A percentile compares a stretch with the other conserved stretches of the same genome.
Evolutionary conservation across 2,797 vertebrate species (phyloP).

Genomic region (Bufotes viridis): DNA sequence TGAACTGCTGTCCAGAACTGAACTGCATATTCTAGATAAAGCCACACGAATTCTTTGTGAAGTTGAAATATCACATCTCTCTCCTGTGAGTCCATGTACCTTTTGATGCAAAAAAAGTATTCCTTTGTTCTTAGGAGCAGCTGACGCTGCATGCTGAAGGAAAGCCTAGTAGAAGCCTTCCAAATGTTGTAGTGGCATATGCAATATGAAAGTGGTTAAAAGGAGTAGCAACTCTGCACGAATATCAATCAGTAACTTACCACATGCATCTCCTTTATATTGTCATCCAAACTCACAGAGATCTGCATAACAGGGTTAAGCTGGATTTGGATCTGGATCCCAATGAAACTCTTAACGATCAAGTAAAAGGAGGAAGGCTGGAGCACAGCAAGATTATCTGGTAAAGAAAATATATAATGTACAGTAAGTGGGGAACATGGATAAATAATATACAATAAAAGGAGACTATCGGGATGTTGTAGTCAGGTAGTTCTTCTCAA

Average conservation of each 20-base stretch:
- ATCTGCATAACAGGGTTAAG: slow-evolving; percentile 75
- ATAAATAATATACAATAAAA: no score
- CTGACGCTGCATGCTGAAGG: no score
- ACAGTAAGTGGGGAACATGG: neutral
- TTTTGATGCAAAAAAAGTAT: no score
- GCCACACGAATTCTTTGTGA: no score
- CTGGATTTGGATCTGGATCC: slow-evolving; percentile 74
- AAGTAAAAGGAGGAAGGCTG: slow-evolving; percentile 76
- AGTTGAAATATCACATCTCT: no score
- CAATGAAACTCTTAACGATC: slow-evolving; percentile 69
- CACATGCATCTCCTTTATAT: slow-evolving; percentile 73
- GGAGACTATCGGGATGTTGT: no score
- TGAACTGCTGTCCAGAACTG: no score
- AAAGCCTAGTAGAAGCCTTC: no score
- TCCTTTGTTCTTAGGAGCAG: no score
- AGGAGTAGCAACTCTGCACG: neutral
- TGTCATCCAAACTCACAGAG: slow-evolving; percentile 69
- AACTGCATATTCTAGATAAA: no score
- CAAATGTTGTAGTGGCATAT: no score
- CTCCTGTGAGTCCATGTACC: no score
- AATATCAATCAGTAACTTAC: slow-evolving; percentile 66
- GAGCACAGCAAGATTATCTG: slow-evolving; percentile 75
- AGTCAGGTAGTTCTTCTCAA: neutral
- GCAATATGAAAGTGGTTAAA: neutral
- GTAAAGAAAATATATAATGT: neutral